Base-by-base conservation (phyloP, 2,888 invertebrate species). In the Neoascia interrupta region DNA sequence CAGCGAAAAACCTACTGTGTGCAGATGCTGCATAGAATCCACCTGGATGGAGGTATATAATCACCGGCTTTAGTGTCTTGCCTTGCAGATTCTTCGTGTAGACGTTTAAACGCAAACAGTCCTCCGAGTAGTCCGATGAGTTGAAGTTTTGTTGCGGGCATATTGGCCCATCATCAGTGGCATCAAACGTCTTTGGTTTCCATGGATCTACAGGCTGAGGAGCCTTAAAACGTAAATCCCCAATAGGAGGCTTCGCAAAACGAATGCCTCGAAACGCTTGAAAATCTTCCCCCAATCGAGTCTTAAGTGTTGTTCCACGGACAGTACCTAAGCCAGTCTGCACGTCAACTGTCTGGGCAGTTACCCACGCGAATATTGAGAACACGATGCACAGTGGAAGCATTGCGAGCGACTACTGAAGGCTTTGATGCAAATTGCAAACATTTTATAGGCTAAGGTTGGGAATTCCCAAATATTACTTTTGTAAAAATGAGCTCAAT, bases 31-130 rank as follows among this genome's bases (percentile, higher is more conserved):
- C 86, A 84, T 92, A 92, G 85, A 92, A 93, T 5, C 90, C 92
- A 0, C 94, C 94, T 0, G 92, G 90, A 87, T 94, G 94, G 47
- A 94, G 89, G 85, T 90, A 93, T 0, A 94, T 90, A 5, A 94
- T 87, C 1, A 94, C 94, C 0, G 94, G 92, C 4, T 82, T 83
- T 0, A 26, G 74, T 11, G 60, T 56, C 1, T 63, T 68, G 0
- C 11, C 8, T 11, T 72, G 82, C 2, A 84, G 23, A 84, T 39
- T 83, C 81, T 89, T 81, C 82, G 90, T 89, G 79, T 91, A 92
- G 3, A 92, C 90, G 82, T 92, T 92, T n/a, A 92, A 83, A 5
- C 90, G 88, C 13, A 92, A 85, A 81, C 92, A 92, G 82, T 92
- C 92, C 83, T 92, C 92, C 1, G 90, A 90, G 13, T 88, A 81